Conservation (phyloP, 2,113 vertebrate species). For the Rhinichthys klamathensis region DNA sequence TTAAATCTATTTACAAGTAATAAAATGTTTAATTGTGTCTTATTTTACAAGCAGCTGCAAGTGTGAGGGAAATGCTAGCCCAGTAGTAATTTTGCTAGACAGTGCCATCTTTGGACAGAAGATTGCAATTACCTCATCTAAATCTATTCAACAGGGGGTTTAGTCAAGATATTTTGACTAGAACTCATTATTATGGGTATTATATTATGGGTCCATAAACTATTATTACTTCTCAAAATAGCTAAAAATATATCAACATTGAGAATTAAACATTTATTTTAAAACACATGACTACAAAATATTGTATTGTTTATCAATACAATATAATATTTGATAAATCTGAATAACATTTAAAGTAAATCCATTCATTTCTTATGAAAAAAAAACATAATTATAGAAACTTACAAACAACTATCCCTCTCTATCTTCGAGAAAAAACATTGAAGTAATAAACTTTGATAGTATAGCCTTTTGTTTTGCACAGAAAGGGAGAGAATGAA, state of each 20-base stretch:
- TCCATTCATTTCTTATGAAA: neutral
- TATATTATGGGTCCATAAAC: neutral
- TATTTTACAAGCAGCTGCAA: neutral
- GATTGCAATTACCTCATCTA: constrained; percentile 33
- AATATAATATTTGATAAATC: neutral
- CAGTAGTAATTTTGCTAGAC: constrained; percentile 64
- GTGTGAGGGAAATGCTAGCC: neutral
- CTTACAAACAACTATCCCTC: too few species aligned
- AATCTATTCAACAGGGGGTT: neutral
- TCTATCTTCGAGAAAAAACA: neutral
- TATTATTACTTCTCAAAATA: neutral
- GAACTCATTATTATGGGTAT: too few species aligned
- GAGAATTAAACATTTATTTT: neutral
- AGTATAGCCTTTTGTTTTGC: neutral
- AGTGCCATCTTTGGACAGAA: constrained; percentile 78
- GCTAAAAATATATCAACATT: neutral
- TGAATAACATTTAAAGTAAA: neutral
- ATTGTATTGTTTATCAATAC: neutral
- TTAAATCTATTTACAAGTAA: constrained; percentile 2
- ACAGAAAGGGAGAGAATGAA: neutral
- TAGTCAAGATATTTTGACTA: neutral
- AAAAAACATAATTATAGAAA: neutral
- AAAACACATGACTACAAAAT: neutral
- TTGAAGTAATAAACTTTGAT: neutral
- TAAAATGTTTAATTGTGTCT: neutral